Percentiles rank a stretch among this genome's conserved stretches.
phyloP scores from a whole-genome alignment of 2,113 vertebrate species.

The Microtus montanus region DNA sequence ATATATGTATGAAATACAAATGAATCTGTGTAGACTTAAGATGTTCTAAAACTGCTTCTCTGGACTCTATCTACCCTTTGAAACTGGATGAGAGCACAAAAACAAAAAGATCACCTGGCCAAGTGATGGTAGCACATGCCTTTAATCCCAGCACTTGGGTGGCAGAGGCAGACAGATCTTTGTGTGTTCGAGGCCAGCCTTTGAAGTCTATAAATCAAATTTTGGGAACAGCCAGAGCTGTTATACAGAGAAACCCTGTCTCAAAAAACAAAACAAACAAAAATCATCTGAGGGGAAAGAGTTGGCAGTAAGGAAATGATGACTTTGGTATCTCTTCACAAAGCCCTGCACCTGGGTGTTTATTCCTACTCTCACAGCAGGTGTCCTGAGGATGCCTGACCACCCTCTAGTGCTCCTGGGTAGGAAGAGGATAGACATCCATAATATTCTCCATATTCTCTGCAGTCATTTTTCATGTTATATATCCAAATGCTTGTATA shows the following conservation, averaged over 20 bases:
- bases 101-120: neutral
- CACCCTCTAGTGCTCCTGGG: neutral
- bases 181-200: neutral
- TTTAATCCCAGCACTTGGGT: neutral
- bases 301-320: neutral
- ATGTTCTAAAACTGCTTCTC: neutral
- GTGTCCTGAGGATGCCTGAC: neutral
- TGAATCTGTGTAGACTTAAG: neutral
- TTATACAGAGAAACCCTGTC: neutral
- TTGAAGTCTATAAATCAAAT: neutral
- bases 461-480: slow-evolving; percentile 38
- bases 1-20: neutral
- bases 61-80: neutral
- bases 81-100: neutral
- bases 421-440: neutral
- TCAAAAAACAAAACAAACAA: too few species aligned
- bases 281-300: slow-evolving; percentile 27
- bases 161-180: neutral
- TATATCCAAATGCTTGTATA: neutral
- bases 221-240: neutral
- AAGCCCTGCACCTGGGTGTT: neutral
- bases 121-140: neutral
- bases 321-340: slow-evolving; percentile 16
- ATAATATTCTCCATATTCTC: neutral
- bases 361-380: slow-evolving; percentile 11